Evolutionary conservation across 2,888 invertebrate genomes (phyloP).

Genomic region (Caenorhabditis plicata): DNA sequence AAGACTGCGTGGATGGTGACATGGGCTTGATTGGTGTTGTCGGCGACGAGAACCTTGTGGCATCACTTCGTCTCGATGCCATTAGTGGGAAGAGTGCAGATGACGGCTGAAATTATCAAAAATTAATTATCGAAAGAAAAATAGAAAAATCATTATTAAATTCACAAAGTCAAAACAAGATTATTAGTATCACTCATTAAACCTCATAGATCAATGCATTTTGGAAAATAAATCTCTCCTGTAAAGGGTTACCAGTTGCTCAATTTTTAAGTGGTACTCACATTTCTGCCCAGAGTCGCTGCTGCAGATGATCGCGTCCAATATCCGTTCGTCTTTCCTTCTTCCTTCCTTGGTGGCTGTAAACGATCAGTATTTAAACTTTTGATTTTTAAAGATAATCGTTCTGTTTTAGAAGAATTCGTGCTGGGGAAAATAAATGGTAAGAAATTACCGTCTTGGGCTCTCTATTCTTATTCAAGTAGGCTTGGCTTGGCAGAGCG

Average conservation of each 20-base stretch:
- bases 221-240: conserved; percentile 25
- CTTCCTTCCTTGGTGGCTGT: no score
- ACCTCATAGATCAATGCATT: conserved; percentile 33
- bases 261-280: conserved; percentile 6
- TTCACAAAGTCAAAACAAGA: conserved; percentile 2
- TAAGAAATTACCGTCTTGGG: conserved; percentile 2
- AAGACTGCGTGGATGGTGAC: conserved; percentile 8
- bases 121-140: conserved; percentile 7
- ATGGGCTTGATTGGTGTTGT: conserved; percentile 60
- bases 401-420: neutral
- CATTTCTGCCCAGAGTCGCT: neutral
- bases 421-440: no score
- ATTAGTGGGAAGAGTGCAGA: conserved; percentile 27
- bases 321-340: no score
- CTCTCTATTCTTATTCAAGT: conserved; percentile 21
- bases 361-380: no score
- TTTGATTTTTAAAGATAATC: no score
- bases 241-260: no score
- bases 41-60: conserved; percentile 46
- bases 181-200: no score
- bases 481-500: conserved; percentile 24
- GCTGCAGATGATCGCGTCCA: conserved; percentile 1
- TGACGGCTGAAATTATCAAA: conserved; percentile 20
- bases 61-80: conserved; percentile 23
- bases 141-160: conserved; percentile 2